phyloP scores from a whole-genome alignment of 2,797 vertebrate species.

The Lutjanus campechanus region DNA sequence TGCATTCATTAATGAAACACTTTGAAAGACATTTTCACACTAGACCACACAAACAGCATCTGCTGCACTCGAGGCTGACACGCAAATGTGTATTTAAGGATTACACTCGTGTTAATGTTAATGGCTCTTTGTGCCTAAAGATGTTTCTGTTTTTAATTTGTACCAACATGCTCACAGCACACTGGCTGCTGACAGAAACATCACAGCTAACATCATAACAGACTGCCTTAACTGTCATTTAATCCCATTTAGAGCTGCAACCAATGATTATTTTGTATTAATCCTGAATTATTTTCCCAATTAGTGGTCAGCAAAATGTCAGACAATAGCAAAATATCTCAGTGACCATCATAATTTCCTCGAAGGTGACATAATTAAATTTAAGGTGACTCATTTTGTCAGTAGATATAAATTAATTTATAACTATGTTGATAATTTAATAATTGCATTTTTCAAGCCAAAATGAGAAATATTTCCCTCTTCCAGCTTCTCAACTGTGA shows the following conservation, averaged over 20 bases:
- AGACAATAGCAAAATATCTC: neutral
- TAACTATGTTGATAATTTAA: neutral
- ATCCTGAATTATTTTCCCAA: neutral
- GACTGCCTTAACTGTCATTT: neutral
- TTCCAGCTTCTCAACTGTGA: neutral
- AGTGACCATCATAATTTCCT: neutral
- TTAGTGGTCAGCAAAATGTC: neutral
- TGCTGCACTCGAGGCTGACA: neutral
- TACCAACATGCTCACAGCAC: neutral
- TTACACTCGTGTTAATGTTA: conserved; percentile 10
- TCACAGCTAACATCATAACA: too few relatives aligned
- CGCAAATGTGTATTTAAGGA: conserved; percentile 9
- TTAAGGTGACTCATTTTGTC: neutral
- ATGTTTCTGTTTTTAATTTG: conserved; percentile 19
- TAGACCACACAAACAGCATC: conserved; percentile 33
- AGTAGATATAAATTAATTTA: neutral
- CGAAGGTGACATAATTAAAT: neutral
- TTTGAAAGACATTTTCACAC: conserved; percentile 34
- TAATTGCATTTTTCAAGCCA: neutral
- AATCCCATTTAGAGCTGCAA: neutral
- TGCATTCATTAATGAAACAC: conserved; percentile 49
- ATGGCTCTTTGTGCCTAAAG: neutral
- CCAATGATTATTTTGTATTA: neutral
- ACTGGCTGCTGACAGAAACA: neutral
- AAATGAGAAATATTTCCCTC: neutral